These are phyloP conservation scores for Pollimyrus isidori DNA, from an alignment of 2,113 vertebrate species.

Conservation along the genomic window DNA sequence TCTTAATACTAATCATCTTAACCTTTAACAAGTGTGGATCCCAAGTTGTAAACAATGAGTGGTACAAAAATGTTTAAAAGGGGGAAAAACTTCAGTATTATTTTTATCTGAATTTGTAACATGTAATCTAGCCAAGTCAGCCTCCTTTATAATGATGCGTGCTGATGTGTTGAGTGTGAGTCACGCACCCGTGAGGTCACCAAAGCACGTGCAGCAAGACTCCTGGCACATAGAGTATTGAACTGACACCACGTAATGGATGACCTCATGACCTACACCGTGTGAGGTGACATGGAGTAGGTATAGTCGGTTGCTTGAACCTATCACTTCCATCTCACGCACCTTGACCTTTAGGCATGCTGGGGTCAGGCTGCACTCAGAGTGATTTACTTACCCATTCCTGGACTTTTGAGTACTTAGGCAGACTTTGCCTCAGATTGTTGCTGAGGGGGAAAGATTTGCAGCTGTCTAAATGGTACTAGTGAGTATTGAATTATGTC, in stretches of 20 bases:
- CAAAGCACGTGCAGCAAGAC: neutral
- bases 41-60: neutral
- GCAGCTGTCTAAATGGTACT: neutral
- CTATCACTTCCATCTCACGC: slow-evolving; percentile 39
- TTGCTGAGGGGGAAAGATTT: neutral
- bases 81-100: slow-evolving; percentile 7
- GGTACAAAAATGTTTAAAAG: neutral
- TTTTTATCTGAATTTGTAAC: slow-evolving; percentile 37
- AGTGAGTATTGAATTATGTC: slow-evolving; percentile 14
- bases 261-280: neutral
- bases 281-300: neutral
- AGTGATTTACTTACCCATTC: neutral
- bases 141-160: slow-evolving; percentile 30
- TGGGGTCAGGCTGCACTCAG: slow-evolving; percentile 33
- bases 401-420: neutral
- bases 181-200: slow-evolving; percentile 36
- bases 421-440: neutral
- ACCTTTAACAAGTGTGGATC: neutral
- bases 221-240: neutral
- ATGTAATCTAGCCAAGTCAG: slow-evolving; percentile 22
- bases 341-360: slow-evolving; percentile 29
- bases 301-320: slow-evolving; percentile 35
- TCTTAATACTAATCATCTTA: neutral
- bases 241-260: neutral
- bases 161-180: slow-evolving; percentile 20